Evolutionary conservation across 2,888 invertebrate species (phyloP).

Genomic region (Drosophila kanekoi): DNA sequence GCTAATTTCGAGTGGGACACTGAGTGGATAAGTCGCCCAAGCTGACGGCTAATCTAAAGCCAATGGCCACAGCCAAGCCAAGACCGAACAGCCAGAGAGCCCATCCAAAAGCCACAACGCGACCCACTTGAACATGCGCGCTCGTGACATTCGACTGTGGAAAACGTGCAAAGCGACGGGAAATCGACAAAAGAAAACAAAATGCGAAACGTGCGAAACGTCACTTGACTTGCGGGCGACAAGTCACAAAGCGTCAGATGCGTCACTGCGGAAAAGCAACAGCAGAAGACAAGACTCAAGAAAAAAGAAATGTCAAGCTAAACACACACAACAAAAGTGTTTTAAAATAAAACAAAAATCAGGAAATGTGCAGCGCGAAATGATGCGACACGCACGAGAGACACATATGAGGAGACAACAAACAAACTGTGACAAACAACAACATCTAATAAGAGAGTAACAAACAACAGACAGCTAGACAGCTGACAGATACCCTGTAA

Average conservation of each 20-base stretch:
- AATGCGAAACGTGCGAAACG: conserved; percentile 71
- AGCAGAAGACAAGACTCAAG: conserved; percentile 30
- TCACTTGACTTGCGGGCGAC: conserved; percentile 53
- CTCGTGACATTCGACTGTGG: conserved; percentile 75
- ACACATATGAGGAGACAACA: conserved; percentile 43
- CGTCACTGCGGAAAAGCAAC: conserved; percentile 68
- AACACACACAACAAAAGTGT: conserved; percentile 33
- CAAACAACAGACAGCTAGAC: not conserved
- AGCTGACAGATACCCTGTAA: not conserved
- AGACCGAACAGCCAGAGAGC: conserved; percentile 6
- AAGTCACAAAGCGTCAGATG: conserved; percentile 65
- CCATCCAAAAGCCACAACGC: conserved; percentile 30
- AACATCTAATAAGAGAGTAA: not conserved
- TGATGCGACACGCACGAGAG: conserved; percentile 45
- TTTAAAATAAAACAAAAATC: conserved; percentile 41
- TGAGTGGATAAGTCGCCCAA: conserved; percentile 61
- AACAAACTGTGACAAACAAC: conserved; percentile 35
- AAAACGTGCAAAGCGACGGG: conserved; percentile 70
- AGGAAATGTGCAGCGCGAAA: conserved; percentile 52
- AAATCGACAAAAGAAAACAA: conserved; percentile 68
- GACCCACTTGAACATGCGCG: conserved; percentile 79
- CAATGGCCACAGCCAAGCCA: conserved; percentile 13
- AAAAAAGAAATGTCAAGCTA: conserved; percentile 29
- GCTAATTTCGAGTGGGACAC: conserved; percentile 36
- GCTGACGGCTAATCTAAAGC: conserved; percentile 51